Base-by-base conservation (phyloP, 2,888 invertebrate species). In the Merodon equestris region DNA sequence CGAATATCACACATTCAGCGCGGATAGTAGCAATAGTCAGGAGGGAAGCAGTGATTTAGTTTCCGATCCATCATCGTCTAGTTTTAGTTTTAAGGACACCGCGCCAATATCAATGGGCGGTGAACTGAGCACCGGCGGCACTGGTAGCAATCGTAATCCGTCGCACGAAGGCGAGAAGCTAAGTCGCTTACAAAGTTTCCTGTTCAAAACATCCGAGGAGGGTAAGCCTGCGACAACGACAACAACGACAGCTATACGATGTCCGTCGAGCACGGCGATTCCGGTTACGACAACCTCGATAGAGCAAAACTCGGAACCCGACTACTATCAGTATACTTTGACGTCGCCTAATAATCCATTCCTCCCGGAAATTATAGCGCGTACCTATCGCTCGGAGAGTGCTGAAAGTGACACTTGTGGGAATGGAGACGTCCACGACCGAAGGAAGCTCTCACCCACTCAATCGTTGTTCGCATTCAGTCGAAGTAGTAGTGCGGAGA, bases 301-400 rank as follows among this genome's bases (percentile, higher is more conserved):
- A 17, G 82, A 54, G 48, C 82, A 54, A 56, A 81, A 66, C 48
- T 47, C 79, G 1, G 68, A 79, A 44, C 60, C 45, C 10, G 73
- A 85, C 42, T 87, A 87, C 61, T 88, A 87, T 66, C 87, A 88
- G 60, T 88, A 87, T 45, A 87, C 86, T 9, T 79, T 88, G 18
- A 87, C 88, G 9, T 88, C 88, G 0, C 88, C 88, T 9, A 88
- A 87, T 79, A 88, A 88, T 85, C 88, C 88, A 1, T 88, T 88
- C 72, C 73, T 88, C 54, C 88, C 88, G 36, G 88, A 88, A 83
- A 88, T 88, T 12, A 88, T 87, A 3, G 88, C 88, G 7, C 85
- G 87, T 40, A 86, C 85, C 19, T 88, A 88, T 77, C 86, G 66
- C n/a, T 75, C 79, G 1, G 82, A 87, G 67, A 87, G 84, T 72